Base-by-base conservation (phyloP, 2,888 invertebrate genomes). In the Chironomus riparius region DNA sequence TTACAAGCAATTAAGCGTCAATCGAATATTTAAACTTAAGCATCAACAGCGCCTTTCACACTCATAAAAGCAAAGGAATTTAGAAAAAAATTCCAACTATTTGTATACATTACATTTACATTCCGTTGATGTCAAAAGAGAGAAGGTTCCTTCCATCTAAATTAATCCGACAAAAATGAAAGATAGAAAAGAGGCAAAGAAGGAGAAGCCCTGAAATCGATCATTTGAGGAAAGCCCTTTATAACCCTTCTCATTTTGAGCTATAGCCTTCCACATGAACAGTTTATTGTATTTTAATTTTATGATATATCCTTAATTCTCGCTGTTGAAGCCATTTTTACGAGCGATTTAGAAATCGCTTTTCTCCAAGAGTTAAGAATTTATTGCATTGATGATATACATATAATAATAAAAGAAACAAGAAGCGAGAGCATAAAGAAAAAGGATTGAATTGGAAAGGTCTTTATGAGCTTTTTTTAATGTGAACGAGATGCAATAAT, bases 211-310 rank as follows among this genome's bases (percentile, higher is more conserved):
- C 56, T 15, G 56, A 65, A 65, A 65, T 65, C 65, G 65, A 65
- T 65, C 65, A 65, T 21, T 65, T 24, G 22, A 65, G 24, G 18
- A 22, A 65, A 65, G 65, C 18, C 7, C 22, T 65, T 38, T 38
- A 38, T 65, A 65, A 65, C 65, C 65, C 65, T 65, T 65, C 65
- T 65, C 65, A 65, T 65, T 65, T 65, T 65, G 65, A 65, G 65
- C 65, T 65, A 65, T 65, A 65, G 22, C 22, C 24, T 65, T 65
- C 24, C 65, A 65, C 65, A 65, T 65, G 65, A 65, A 65, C 65
- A 65, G 65, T 65, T 65, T 65, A 65, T 65, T 65, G 65, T 65
- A 65, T 65, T 65, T 65, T 65, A 65, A 65, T 65, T 65, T 65
- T 65, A 65, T 65, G 65, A 65, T 65, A 65, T 65, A 65, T 65